These are phyloP conservation scores for Syrmaticus mikado DNA, from an alignment of 2,113 vertebrate species.

Conservation along the genomic window DNA sequence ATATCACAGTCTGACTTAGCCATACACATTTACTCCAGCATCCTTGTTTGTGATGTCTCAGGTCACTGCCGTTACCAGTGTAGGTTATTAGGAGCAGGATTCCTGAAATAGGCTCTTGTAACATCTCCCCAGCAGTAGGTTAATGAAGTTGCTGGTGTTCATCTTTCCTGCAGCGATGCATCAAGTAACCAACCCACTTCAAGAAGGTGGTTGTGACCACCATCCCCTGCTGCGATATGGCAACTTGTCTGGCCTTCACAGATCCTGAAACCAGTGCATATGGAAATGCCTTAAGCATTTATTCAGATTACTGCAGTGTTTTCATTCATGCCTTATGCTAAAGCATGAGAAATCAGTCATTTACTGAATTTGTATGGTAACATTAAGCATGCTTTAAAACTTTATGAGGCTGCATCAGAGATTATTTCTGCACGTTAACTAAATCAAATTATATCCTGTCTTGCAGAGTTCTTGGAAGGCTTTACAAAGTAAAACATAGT, in stretches of 20 bases:
- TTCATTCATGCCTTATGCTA: background rate
- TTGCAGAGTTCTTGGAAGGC: background rate
- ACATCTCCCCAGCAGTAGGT: background rate
- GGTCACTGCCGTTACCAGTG: background rate
- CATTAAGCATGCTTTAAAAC: background rate
- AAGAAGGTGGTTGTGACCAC: background rate
- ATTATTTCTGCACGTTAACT: background rate
- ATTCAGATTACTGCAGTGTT: background rate
- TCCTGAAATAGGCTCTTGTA: background rate
- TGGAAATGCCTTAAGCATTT: background rate
- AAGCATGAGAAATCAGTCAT: background rate
- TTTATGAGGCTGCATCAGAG: background rate
- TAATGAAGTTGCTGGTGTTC: background rate
- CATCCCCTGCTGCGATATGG: background rate
- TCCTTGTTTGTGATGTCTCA: background rate
- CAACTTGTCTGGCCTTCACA: background rate
- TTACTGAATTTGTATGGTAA: background rate
- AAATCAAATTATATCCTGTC: background rate
- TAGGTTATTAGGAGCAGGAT: background rate
- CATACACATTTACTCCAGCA: accelerated
- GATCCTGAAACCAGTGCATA: background rate
- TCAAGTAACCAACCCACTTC: background rate
- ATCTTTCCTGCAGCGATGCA: background rate
- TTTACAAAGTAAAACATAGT: background rate
- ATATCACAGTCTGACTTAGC: background rate